Conservation (phyloP, 1,140 invertebrate genomes). For the Pseudomyrmex gracilis region DNA sequence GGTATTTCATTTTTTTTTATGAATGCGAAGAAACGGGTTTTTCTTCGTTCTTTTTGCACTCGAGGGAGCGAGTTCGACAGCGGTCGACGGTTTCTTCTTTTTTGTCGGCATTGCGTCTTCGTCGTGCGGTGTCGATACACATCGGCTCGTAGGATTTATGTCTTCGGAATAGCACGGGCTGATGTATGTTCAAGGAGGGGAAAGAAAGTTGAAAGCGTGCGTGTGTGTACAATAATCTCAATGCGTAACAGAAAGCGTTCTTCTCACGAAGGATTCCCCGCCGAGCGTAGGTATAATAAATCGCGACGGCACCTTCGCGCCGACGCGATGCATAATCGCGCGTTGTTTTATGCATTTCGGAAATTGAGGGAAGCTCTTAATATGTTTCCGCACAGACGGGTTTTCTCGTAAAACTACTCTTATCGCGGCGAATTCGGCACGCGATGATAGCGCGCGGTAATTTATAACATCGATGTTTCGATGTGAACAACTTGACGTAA, state of each 20-base stretch:
- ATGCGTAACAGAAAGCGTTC: background rate
- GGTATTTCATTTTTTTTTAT: background rate
- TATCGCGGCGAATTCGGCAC: no score
- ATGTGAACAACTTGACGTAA: background rate
- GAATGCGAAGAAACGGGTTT: conserved; percentile 8
- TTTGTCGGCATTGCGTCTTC: conserved; percentile 2
- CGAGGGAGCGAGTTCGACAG: background rate
- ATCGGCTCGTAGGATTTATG: conserved; percentile 57
- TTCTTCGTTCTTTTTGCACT: background rate
- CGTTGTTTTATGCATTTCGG: background rate
- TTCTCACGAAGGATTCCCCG: background rate
- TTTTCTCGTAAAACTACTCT: background rate
- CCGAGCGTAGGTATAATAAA: background rate
- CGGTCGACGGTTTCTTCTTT: background rate
- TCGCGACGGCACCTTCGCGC: background rate
- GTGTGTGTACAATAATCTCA: background rate
- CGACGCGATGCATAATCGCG: background rate
- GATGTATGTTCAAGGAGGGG: background rate
- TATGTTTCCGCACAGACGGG: background rate
- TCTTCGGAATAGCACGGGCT: conserved; percentile 30
- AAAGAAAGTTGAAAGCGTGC: no score
- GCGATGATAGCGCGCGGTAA: background rate
- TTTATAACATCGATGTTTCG: background rate
- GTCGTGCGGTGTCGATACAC: conserved; percentile 19
- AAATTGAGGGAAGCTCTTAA: conserved; percentile 6